Base-by-base conservation (phyloP, 2,113 vertebrate species). In the Microtus richardsoni region DNA sequence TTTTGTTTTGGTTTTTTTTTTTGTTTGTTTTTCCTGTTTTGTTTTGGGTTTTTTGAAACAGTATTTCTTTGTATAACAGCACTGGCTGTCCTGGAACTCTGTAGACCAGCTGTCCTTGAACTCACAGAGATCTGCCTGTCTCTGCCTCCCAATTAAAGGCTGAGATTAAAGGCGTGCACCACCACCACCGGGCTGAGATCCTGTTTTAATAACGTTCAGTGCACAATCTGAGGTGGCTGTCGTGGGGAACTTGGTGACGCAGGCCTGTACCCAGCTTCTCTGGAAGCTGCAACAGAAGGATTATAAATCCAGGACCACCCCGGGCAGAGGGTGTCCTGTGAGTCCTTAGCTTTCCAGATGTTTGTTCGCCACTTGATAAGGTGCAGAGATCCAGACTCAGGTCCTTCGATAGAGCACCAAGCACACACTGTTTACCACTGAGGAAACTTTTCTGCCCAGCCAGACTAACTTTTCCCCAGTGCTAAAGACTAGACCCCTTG, bases 381-480 rank as follows among this genome's bases (percentile, higher is more conserved):
- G 54, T 60, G 22, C 36, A 12, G 54, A 60, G 79, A 60, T 16
- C 36, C 8, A 3, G n/a, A 82, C 33, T 24, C 12, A n/a, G 22
- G 54, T 60, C 36, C n/a, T 62, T n/a, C 28, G 12, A 60, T 60
- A n/a, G 52, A 82, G 36, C 36, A 39, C 52, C 14, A 16, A 60
- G 36, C 5, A 24, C 36, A 22, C 10, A 13, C 36, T 60, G 7
- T 58, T 62, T 41, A 39, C 36, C 36, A 39, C 79, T 26, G 52
- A 60, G 52, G 49, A 36, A 60, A 28, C 13, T 82, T 58, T 83
- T n/a, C 54, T 41, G 54, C 54, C 24, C 47, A 1, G 33, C 3
- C 1, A 44, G 66, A 47, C 49, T 5, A 11, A 19, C 5, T 22
- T 52, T 41, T 54, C 41, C 0, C 2, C 11, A 28, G 30, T 2